Base-by-base conservation (phyloP, 1,140 invertebrate species). In the Cydia splendana region DNA sequence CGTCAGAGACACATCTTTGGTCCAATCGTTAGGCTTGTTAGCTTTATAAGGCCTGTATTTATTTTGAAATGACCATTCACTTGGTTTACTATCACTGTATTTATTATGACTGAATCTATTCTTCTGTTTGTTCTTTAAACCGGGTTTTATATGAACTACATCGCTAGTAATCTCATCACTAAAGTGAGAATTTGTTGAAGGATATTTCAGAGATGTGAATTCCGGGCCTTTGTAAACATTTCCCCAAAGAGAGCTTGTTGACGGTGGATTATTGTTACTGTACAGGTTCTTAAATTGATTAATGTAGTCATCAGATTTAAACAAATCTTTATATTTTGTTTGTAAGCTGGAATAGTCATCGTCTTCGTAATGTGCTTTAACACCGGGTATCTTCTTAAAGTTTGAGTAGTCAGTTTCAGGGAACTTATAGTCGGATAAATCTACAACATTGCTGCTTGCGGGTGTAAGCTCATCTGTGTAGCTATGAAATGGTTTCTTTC, bases 361-460 rank as follows among this genome's bases (percentile, higher is more conserved):
- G 57, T 80, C 74, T 24, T 86, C 84, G 75, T 84, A 83, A 69
- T 80, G 78, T 38, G 79, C 53, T 79, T 88, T 86, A 10, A 77
- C 65, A 67, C 80, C 81, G 13, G 84, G 82, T 73, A 82, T 81
- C 69, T 85, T 84, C 77, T 86, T 88, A 45, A 88, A 87, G 67
- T 79, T 81, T 20, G 79, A 78, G 76, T 78, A 88, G 67, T 88
- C 85, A 34, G 78, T 83, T 57, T 85, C 84, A 3, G 87, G 87
- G 38, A 82, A 82, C 28, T 88, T 84, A 78, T 88, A 90, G 78
- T 84, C 85, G 45, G 81, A 79, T 18, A 86, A 85, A 80, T 86
- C 84, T n/a, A 82, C 57, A 53, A 87, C 62, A 77, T 91, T 90
- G 78, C 87, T 93, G 65, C 90, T 89, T 6, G 86, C 87, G n/a